Conservation (phyloP, 1,140 invertebrate genomes). For the Procambarus clarkii region DNA sequence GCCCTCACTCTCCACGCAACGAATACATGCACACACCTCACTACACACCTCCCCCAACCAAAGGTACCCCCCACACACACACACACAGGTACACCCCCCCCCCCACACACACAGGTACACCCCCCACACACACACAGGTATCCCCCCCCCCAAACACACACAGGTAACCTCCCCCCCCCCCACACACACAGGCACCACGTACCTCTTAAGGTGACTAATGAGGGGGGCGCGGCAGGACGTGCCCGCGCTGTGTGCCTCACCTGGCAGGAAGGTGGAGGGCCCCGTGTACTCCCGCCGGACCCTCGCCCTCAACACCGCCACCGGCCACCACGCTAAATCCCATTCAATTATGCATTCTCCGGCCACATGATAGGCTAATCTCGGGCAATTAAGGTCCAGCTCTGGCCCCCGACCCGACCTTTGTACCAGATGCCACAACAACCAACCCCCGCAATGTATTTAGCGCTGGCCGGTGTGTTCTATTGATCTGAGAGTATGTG, state of each 20-base stretch:
- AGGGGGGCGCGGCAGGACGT: too few relatives aligned
- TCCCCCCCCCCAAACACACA: not conserved
- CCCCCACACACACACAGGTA: not conserved
- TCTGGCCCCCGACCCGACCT: not conserved
- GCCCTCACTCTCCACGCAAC: not conserved
- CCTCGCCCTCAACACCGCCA: not conserved
- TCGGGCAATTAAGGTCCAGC: constrained; percentile 17
- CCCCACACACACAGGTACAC: too few relatives aligned
- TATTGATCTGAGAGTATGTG: not conserved
- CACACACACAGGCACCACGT: not conserved
- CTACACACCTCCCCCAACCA: too few relatives aligned
- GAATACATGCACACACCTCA: too few relatives aligned
- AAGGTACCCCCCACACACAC: too few relatives aligned
- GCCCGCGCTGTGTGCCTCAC: not conserved
- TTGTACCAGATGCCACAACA: not conserved
- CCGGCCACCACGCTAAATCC: not conserved
- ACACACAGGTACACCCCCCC: too few relatives aligned
- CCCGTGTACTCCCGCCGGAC: not conserved
- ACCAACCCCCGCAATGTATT: not conserved
- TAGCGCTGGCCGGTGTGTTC: not conserved
- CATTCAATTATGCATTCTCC: constrained; percentile 23
- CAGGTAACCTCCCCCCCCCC: not conserved
- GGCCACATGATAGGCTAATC: constrained; percentile 20
- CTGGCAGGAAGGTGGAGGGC: not conserved
- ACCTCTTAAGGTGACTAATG: too few relatives aligned